Evolutionary conservation across 2,797 vertebrate species (phyloP), one percentile per base, ranked within the genome.

Genomic region (Meriones psammophilus): DNA sequence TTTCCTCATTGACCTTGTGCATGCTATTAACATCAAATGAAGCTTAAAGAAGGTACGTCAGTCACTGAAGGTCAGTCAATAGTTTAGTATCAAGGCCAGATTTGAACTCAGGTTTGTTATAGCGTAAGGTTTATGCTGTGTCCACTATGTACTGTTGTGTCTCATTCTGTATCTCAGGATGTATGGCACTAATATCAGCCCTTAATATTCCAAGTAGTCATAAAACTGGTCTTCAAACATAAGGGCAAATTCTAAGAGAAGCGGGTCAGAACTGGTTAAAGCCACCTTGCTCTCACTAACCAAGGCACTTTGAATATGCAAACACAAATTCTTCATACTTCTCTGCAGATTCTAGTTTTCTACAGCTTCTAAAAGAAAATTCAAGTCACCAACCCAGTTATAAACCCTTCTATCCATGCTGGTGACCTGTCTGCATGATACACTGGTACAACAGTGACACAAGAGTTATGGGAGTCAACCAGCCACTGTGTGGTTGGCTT

Each of bases 201-300:
- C 56, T 58, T 58, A 58, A 58, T 58, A 58, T 58, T 58, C 17
- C 56, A 58, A 12, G 56, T 58, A 58, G 56, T 50, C 50, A 50
- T 1, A 50, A 50, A 50, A 50, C 50, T 79, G 39, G 4, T 60
- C 6, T 10, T 74, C 30, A n/a, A 79, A 39, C 39, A 60, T 64
- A 4, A 80, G 42, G 64, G 78, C 17, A 20, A 54, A 62, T 42
- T 28, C 28, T 80, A 60, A 78, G 39, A 81, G 54, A 30, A 94
- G 8, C 76, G 20, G 22, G 28, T 92, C 30, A 88, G 39, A 22
- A 66, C 30, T 68, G 39, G 15, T 46, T 46, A 46, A 68, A 30
- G 15, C 39, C 62, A 7, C 74, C 79, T 89, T 93, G 58, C 85
- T 91, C 78, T 94, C 77, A 92, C 36, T 81, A 84, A 58, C 24